These are phyloP conservation scores for Psammodynastes pulverulentus DNA, from an alignment of 2,113 vertebrate genomes.

Conservation along the genomic window DNA sequence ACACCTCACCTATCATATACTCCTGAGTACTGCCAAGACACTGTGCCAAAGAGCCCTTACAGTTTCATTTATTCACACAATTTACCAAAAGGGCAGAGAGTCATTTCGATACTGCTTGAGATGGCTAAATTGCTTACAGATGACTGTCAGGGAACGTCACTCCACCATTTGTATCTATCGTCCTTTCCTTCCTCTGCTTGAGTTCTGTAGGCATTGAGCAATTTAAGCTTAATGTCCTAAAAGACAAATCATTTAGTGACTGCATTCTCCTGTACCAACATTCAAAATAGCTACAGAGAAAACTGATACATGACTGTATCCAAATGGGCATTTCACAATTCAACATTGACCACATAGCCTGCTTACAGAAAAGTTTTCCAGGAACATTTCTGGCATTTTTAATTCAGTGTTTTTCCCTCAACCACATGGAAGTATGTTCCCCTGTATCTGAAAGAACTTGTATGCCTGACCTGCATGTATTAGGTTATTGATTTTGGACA, in stretches of 20 bases:
- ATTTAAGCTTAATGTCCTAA: not conserved
- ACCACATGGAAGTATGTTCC: no score
- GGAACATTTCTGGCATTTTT: not conserved
- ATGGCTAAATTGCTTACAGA: not conserved
- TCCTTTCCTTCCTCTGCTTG: not conserved
- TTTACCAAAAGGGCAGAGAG: conserved; percentile 1
- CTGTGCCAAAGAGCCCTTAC: not conserved
- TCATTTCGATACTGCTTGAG: not conserved
- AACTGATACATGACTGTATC: not conserved
- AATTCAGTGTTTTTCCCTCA: not conserved
- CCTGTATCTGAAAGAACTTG: not conserved
- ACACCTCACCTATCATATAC: not conserved
- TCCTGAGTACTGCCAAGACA: conserved; percentile 1
- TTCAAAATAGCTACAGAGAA: not conserved
- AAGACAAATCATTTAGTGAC: not conserved
- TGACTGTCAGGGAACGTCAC: not conserved
- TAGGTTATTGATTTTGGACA: not conserved
- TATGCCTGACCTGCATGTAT: not conserved
- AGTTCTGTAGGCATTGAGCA: not conserved
- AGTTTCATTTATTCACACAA: not conserved
- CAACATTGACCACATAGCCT: no score
- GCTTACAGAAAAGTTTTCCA: not conserved
- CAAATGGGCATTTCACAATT: not conserved
- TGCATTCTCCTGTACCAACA: not conserved
- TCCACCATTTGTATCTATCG: not conserved